Conservation (phyloP, 2,113 vertebrate species). For the Chamaea fasciata region DNA sequence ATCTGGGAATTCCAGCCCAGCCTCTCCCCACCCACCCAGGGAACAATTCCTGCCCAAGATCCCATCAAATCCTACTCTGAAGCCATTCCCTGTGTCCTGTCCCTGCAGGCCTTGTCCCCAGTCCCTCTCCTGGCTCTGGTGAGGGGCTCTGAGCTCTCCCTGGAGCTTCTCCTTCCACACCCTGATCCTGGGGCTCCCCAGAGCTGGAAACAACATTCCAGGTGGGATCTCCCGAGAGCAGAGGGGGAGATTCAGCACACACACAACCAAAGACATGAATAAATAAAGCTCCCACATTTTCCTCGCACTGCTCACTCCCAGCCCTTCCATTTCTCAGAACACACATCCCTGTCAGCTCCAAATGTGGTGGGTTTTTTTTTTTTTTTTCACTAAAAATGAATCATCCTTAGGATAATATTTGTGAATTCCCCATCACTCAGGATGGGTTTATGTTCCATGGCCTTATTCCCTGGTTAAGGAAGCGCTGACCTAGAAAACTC, state of each 20-base stretch:
- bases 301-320: not conserved
- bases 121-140: too few relatives aligned
- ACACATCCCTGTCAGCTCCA: not conserved
- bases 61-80: fast-evolving
- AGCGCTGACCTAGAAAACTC: slow-evolving; percentile 46
- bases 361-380: not conserved
- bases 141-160: not conserved
- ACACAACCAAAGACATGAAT: not conserved
- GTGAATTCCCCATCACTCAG: not conserved
- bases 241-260: not conserved
- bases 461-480: slow-evolving; percentile 13
- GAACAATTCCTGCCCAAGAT: fast-evolving
- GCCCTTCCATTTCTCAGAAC: not conserved
- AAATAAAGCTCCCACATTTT: not conserved
- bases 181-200: fast-evolving
- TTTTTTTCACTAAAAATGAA: not conserved
- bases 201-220: not conserved
- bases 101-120: fast-evolving
- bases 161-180: not conserved
- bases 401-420: not conserved
- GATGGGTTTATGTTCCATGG: not conserved
- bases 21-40: too few relatives aligned
- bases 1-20: fast-evolving
- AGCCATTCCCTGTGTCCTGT: fast-evolving
- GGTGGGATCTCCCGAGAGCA: not conserved